Evolutionary conservation across 2,113 vertebrate genomes (phyloP), one percentile per base, ranked within the genome.

Genomic region (Sturnira hondurensis): DNA sequence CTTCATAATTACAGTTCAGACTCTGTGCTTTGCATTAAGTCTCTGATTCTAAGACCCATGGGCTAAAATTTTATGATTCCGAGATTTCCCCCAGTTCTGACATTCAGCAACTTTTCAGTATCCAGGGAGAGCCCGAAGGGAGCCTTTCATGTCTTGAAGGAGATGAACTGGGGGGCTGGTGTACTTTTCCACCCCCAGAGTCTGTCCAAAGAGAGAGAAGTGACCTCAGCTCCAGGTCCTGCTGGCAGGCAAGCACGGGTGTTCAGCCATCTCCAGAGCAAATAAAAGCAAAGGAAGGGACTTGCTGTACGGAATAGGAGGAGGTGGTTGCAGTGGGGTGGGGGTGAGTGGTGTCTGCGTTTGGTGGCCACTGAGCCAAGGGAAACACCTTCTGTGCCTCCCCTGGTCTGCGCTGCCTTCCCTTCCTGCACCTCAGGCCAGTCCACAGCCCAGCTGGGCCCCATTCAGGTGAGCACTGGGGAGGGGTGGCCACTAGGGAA

Each of bases 121-220:
- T 67, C 77, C n/a, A 43, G 43, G 61, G 63, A 88, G 61, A 93
- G 70, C 63, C 54, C 28, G 0, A 41, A 73, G 89, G 73, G 77
- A 58, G 38, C 61, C 76, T 61, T 87, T 81, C 45, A 67, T 68
- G 47, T 77, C n/a, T 68, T 7, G 36, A 73, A 61, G 67, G 80
- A 74, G 84, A 63, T 31, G 87, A 45, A 54, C 68, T 26, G 83
- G 31, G 90, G 96, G 84, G 77, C 70, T 78, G 83, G 89, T 98
- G 98, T 98, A 98, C 91, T 98, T 99, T 99, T 99, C 98, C 98
- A 98, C 74, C 85, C 73, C 52, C 38, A 22, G 89, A 93, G 77
- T 52, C 73, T 70, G 94, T 98, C 81, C 73, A 97, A 36, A 70
- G 61, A 97, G 91, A 96, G 95, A 91, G 76, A 63, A 94, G 67